These are phyloP conservation scores for Catalaphyllia jardinei DNA, from an alignment of 64 coral and sea anemone species.

Conservation along the genomic window DNA sequence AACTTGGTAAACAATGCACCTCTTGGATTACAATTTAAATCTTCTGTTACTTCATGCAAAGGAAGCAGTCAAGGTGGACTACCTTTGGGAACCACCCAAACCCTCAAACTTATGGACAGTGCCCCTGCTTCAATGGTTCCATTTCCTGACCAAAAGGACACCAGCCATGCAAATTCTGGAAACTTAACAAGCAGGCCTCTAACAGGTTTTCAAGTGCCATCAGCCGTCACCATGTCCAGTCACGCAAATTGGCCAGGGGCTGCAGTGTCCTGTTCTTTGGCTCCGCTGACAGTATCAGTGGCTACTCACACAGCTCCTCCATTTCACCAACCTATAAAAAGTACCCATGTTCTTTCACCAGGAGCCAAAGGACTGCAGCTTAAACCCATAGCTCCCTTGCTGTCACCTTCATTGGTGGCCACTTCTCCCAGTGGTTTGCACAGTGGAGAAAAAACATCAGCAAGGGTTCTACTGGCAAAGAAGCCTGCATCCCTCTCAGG, in stretches of 20 bases:
- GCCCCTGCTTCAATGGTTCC: not conserved
- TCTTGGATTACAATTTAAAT: not conserved
- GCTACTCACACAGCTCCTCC: constrained; percentile 19
- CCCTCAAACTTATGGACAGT: not conserved
- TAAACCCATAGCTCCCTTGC: constrained; percentile 47
- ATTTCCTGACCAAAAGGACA: not conserved
- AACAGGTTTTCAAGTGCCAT: not conserved
- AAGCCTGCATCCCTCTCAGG: not conserved
- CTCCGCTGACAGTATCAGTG: constrained; percentile 14
- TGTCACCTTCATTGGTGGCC: constrained; percentile 25
- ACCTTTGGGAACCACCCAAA: not conserved
- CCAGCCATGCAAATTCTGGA: not conserved
- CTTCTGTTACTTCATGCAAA: not conserved
- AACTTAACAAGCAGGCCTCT: not conserved
- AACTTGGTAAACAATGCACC: not conserved
- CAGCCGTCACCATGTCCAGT: not conserved
- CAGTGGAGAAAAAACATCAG: not conserved
- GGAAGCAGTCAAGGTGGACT: not conserved
- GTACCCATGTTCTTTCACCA: not conserved
- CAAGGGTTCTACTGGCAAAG: constrained; percentile 11
- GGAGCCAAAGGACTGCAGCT: constrained; percentile 2
- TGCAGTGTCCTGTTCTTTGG: not conserved
- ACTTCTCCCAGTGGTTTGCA: constrained; percentile 10
- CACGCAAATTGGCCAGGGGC: not conserved
- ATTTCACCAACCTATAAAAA: constrained; percentile 1